These are phyloP conservation scores for Phasia obesa DNA, from an alignment of 2,888 invertebrate species.

Conservation along the genomic window DNA sequence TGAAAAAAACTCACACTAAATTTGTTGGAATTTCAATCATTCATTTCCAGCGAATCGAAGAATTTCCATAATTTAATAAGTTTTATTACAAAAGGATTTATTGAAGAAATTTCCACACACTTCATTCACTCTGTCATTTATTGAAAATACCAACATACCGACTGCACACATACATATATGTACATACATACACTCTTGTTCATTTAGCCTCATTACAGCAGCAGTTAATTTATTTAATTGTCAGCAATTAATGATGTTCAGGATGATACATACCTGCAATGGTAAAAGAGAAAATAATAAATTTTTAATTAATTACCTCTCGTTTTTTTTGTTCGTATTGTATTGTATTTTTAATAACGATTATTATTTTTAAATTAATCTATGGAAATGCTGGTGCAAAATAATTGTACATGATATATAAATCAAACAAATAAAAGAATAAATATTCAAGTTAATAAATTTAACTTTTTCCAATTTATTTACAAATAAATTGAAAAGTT, in stretches of 20 bases:
- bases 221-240: conserved; percentile 53
- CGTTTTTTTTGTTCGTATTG: too few species aligned
- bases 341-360: conserved; percentile 2
- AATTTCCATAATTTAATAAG: conserved; percentile 29
- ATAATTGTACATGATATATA: conserved; percentile 21
- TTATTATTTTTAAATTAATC: conserved; percentile 24
- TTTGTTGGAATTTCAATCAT: conserved; percentile 13
- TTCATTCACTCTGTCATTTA: conserved; percentile 13
- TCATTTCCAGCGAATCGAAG: background rate
- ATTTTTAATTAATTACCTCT: conserved; percentile 28
- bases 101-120: conserved; percentile 2
- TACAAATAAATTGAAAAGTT: conserved; percentile 4
- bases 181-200: background rate
- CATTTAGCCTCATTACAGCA: background rate
- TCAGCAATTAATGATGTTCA: conserved; percentile 41
- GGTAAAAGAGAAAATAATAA: conserved; percentile 23
- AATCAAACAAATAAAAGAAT: background rate
- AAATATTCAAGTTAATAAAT: conserved; percentile 19
- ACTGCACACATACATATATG: background rate
- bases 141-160: background rate
- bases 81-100: conserved; percentile 42
- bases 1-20: conserved; percentile 5
- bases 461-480: conserved; percentile 10
- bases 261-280: conserved; percentile 64
- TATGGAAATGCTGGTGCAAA: conserved; percentile 15